Percentiles rank a stretch among this genome's conserved stretches.
Conservation (phyloP, 2,113 vertebrate species). For the Tragelaphus buxtoni region DNA sequence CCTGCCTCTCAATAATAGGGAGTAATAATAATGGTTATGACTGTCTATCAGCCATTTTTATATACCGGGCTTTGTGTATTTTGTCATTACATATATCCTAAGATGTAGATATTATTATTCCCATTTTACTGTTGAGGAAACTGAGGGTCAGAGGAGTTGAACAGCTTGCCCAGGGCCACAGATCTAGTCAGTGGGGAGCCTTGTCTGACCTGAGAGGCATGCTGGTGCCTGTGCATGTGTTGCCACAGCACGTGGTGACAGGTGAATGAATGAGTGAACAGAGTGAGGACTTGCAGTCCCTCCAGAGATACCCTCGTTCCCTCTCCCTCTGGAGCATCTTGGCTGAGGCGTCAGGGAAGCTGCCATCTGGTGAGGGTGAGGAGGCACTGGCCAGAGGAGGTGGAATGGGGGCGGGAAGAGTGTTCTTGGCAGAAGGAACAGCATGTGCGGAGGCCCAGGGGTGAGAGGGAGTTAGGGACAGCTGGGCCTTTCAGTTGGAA, state of each 20-base stretch:
- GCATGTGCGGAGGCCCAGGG: not conserved
- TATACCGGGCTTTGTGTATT: accelerated
- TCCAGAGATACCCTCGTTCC: not conserved
- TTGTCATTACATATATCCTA: not conserved
- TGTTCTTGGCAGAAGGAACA: slow-evolving; percentile 19
- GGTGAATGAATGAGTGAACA: not conserved
- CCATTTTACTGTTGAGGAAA: not conserved
- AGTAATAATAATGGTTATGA: no score
- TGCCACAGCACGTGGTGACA: not conserved
- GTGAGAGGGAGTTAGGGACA: not conserved
- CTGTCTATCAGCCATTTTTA: accelerated
- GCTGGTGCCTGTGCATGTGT: accelerated
- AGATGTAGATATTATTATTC: not conserved
- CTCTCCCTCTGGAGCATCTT: not conserved
- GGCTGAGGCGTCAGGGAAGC: not conserved
- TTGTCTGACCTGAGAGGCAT: not conserved
- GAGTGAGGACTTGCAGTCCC: not conserved
- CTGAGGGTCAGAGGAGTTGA: not conserved
- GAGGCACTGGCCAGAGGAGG: not conserved
- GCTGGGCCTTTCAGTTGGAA: not conserved
- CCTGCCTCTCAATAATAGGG: not conserved
- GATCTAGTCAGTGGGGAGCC: not conserved
- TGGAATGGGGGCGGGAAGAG: not conserved
- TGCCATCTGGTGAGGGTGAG: not conserved
- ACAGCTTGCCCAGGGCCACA: not conserved